These are phyloP conservation scores for Paedocypris sp. DNA, from an alignment of 2,113 vertebrate genomes.

Conservation along the genomic window DNA sequence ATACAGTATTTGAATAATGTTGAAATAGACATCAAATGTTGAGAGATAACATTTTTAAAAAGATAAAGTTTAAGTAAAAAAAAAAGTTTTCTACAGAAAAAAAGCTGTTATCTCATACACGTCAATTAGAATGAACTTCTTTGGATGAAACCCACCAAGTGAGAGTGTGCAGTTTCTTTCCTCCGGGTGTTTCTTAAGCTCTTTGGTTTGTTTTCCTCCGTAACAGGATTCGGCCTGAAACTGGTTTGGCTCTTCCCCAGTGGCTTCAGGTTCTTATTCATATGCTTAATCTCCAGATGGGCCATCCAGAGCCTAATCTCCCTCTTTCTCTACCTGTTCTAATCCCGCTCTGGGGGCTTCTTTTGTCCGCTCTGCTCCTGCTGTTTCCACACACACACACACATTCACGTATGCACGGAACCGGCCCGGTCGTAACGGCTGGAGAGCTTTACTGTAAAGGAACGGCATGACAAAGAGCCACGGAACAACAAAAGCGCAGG, in stretches of 20 bases:
- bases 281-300: constrained; percentile 23
- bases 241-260: constrained; percentile 1
- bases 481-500: too few species aligned
- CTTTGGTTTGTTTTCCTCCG: constrained; percentile 3
- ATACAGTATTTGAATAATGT: too few species aligned
- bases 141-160: too few species aligned
- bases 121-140: too few species aligned
- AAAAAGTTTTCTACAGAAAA: too few species aligned
- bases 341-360: constrained; percentile 7
- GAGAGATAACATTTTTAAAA: too few species aligned
- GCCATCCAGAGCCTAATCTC: constrained; percentile 12
- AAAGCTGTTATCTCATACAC: too few species aligned
- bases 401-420: constrained; percentile 4
- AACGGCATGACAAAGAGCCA: constrained; percentile 10
- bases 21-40: too few species aligned
- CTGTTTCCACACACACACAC: constrained; percentile 14
- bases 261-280: constrained; percentile 18
- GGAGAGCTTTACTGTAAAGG: constrained; percentile 10
- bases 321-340: constrained; percentile 19
- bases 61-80: too few species aligned
- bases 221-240: neutral
- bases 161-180: too few species aligned
- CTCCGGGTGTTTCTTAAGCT: neutral
- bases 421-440: neutral
- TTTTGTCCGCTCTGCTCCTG: constrained; percentile 27